These are phyloP conservation scores for Sciurus niger DNA, from an alignment of 2,113 vertebrate species.

Conservation along the genomic window DNA sequence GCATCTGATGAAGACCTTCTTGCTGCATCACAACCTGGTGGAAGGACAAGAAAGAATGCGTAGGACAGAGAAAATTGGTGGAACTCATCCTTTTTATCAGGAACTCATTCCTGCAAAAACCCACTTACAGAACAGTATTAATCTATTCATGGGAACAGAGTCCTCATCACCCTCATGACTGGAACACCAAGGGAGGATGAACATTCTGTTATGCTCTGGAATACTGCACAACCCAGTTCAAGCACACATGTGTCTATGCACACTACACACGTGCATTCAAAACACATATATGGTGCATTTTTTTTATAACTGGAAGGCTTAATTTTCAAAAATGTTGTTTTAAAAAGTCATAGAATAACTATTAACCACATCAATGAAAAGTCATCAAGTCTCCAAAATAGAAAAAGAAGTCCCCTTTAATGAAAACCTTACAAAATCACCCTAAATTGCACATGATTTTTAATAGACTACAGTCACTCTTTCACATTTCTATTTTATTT, in stretches of 20 bases:
- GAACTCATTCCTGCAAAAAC: neutral
- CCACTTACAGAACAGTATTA: neutral
- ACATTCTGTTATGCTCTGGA: neutral
- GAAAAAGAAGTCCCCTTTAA: slow-evolving; percentile 56
- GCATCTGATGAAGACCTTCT: neutral
- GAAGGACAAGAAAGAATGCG: neutral
- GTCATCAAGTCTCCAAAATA: neutral
- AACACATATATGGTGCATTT: neutral
- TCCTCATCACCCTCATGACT: neutral
- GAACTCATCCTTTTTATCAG: neutral
- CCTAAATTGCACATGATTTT: slow-evolving; percentile 71
- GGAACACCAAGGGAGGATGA: neutral
- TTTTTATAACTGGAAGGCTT: slow-evolving; percentile 27
- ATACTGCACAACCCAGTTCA: neutral
- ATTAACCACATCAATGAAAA: slow-evolving; percentile 64
- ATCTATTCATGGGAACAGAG: neutral
- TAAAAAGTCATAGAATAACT: slow-evolving; percentile 37
- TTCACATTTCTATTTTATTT: slow-evolving; percentile 76
- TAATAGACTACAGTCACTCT: slow-evolving; percentile 72
- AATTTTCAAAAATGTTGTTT: slow-evolving; percentile 25
- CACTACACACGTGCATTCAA: neutral
- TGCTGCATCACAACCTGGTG: neutral
- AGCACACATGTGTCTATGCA: no score
- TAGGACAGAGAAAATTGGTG: neutral
- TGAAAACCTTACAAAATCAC: slow-evolving; percentile 73